Evolutionary conservation across 1,140 invertebrate genomes (phyloP).

Genomic region (Polypedilum pembai): DNA sequence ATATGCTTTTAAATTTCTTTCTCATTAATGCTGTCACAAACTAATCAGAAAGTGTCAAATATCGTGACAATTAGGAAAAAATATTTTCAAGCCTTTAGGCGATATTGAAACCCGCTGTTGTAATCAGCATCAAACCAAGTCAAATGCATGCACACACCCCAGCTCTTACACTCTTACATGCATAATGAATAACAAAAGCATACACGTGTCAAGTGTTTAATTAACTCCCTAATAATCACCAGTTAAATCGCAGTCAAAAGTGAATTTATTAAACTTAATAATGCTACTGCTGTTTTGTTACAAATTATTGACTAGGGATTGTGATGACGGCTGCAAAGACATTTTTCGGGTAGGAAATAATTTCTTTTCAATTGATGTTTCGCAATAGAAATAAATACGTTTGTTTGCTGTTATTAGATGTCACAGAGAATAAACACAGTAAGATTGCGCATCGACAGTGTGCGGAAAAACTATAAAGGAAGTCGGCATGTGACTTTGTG

Average conservation of each 20-base stretch:
- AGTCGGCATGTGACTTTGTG: conserved; percentile 2
- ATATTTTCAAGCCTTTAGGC: background rate
- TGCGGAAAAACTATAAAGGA: too few relatives aligned
- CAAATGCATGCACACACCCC: background rate
- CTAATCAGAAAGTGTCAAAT: conserved; percentile 11
- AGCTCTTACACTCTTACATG: background rate
- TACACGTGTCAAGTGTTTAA: conserved; percentile 24
- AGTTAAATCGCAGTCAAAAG: conserved; percentile 26
- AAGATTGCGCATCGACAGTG: too few relatives aligned
- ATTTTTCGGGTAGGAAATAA: background rate
- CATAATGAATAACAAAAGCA: background rate
- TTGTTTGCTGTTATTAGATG: background rate
- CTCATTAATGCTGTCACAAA: conserved; percentile 18
- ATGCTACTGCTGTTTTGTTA: conserved; percentile 1
- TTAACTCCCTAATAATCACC: conserved; percentile 28
- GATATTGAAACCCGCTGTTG: background rate
- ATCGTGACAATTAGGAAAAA: background rate
- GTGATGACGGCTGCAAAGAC: background rate
- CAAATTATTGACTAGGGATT: background rate
- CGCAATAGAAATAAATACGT: background rate
- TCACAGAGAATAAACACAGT: background rate
- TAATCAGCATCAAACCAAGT: background rate
- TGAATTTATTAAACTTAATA: conserved; percentile 27
- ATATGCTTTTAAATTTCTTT: background rate
- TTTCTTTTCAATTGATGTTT: background rate